Evolutionary conservation across 2,113 vertebrate genomes (phyloP).

Genomic region (Pelecanus crispus): DNA sequence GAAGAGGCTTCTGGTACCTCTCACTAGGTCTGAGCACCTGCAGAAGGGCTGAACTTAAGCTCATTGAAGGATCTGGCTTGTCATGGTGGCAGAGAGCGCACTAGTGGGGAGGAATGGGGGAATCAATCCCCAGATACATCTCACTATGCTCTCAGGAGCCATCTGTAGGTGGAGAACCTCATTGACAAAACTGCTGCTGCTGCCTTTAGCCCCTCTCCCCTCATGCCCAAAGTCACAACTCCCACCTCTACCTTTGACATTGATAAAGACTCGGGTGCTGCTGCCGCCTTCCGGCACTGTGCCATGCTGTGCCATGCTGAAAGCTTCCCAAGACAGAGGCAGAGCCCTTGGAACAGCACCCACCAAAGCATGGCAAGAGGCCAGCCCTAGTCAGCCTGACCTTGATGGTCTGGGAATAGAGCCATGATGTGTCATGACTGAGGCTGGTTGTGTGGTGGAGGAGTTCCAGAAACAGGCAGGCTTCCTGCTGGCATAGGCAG

Average conservation of each 20-base stretch:
- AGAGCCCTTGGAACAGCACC: constrained; percentile 39
- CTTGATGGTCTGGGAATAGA: constrained; percentile 54
- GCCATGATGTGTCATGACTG: constrained; percentile 29
- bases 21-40: not conserved
- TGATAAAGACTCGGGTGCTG: not conserved
- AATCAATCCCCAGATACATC: not conserved
- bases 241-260: not conserved
- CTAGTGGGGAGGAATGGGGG: not conserved
- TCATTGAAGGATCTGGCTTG: not conserved
- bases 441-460: not conserved
- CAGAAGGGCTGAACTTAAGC: not conserved
- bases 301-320: not conserved
- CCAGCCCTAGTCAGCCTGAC: constrained; percentile 47
- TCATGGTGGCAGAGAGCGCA: not conserved
- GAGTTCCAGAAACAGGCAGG: not conserved
- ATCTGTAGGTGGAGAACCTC: not conserved
- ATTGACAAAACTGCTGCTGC: not conserved
- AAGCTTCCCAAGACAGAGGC: not conserved
- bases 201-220: not conserved
- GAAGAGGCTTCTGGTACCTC: not conserved
- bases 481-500: not conserved
- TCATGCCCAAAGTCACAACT: not conserved
- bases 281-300: not conserved
- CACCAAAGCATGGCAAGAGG: not conserved
- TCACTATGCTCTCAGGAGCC: not conserved